Evolutionary conservation across 2,113 vertebrate species (phyloP).

Genomic region (Bubo scandiacus): DNA sequence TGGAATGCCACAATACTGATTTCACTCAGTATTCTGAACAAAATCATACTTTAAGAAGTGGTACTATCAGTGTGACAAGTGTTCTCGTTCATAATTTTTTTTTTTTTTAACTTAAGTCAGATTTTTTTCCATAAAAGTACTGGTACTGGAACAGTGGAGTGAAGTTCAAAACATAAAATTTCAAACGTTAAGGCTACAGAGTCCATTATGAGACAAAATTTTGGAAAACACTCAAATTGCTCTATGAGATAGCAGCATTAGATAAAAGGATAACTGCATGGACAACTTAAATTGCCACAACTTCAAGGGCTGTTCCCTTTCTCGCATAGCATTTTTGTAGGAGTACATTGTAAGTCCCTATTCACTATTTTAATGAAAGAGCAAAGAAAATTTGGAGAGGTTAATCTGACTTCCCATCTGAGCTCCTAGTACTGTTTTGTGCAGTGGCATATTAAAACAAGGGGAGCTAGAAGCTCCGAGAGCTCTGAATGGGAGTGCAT

Average conservation of each 20-base stretch:
- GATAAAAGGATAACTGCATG: background rate
- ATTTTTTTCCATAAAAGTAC: background rate
- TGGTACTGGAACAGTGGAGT: background rate
- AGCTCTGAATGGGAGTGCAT: background rate
- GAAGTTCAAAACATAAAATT: background rate
- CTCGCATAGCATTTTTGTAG: background rate
- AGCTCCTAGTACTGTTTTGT: background rate
- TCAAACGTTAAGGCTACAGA: background rate
- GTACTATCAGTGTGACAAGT: background rate
- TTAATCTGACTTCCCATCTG: background rate
- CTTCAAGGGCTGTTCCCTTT: background rate
- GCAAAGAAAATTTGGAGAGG: background rate
- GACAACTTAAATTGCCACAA: background rate
- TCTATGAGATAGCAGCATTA: background rate
- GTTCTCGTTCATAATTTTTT: background rate
- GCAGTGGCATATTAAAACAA: background rate
- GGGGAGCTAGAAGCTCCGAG: background rate
- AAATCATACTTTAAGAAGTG: background rate
- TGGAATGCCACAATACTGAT: background rate
- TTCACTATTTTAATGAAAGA: background rate
- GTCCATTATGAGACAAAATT: background rate
- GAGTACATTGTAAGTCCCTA: background rate
- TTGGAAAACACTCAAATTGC: background rate
- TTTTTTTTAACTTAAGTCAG: background rate
- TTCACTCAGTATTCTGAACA: background rate